Percentiles rank a stretch among this genome's conserved stretches.
phyloP scores from a whole-genome alignment of 2,888 invertebrate genomes.

The Drosophila bunnanda region DNA sequence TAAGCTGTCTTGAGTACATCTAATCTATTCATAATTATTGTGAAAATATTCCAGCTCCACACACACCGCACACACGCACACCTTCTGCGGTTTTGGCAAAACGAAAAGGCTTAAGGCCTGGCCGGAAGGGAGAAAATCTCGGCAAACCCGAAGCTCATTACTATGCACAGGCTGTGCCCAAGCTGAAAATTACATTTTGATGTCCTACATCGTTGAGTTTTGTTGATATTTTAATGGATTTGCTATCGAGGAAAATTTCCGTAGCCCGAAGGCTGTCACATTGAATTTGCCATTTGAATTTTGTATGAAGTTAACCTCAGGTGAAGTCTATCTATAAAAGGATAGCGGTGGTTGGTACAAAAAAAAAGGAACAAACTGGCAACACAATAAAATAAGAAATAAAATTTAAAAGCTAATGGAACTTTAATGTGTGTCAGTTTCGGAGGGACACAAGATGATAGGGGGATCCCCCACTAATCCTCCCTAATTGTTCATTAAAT shows the following conservation, averaged over 20 bases:
- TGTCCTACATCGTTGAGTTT: conserved; percentile 71
- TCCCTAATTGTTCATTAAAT: conserved; percentile 68
- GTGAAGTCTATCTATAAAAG: conserved; percentile 29
- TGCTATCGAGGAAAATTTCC: conserved; percentile 69
- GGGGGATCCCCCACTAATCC: conserved; percentile 41
- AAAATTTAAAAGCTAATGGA: conserved; percentile 8
- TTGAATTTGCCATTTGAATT: conserved; percentile 66
- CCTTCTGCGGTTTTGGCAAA: conserved; percentile 23
- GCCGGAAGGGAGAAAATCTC: conserved; percentile 27
- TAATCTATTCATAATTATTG: conserved; percentile 55
- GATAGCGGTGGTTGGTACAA: conserved; percentile 6
- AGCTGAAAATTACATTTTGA: conserved; percentile 74
- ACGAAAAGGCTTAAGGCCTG: conserved; percentile 51
- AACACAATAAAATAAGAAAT: conserved; percentile 10
- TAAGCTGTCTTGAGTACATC: conserved; percentile 16
- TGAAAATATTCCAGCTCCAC: conserved; percentile 29
- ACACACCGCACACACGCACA: conserved; percentile 17
- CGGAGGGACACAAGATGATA: background rate
- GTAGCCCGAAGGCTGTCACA: conserved; percentile 57
- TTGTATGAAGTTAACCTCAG: conserved; percentile 56
- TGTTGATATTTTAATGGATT: conserved; percentile 78
- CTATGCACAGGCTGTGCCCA: conserved; percentile 70
- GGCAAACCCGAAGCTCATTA: conserved; percentile 59
- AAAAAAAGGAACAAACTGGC: background rate
- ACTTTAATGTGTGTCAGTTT: conserved; percentile 14